These are phyloP conservation scores for Clarias platycephalus DNA, from an alignment of 2,797 vertebrate genomes.

Conservation along the genomic window DNA sequence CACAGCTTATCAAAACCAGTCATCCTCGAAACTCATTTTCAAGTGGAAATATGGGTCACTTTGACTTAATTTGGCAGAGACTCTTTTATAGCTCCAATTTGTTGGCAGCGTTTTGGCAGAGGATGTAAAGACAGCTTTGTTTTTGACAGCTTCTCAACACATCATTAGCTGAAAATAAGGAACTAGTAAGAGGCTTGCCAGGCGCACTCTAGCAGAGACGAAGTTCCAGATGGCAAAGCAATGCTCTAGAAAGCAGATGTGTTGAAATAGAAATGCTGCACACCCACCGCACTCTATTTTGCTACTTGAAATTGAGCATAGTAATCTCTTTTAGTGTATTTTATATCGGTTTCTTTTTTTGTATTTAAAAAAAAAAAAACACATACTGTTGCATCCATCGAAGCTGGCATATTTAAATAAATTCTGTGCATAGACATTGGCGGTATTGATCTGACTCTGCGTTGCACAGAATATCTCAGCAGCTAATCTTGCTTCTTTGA, in stretches of 20 bases:
- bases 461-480: constrained; percentile 27
- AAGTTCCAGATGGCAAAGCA: constrained; percentile 57
- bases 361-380: constrained; percentile 30
- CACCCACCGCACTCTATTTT: constrained; percentile 45
- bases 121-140: constrained; percentile 51
- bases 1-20: constrained; percentile 55
- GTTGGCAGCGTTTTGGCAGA: constrained; percentile 49
- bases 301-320: constrained; percentile 54
- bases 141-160: constrained; percentile 59
- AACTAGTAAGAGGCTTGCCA: constrained; percentile 56
- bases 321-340: constrained; percentile 42
- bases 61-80: constrained; percentile 54
- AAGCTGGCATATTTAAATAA: constrained; percentile 6
- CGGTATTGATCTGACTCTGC: constrained; percentile 35
- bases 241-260: constrained; percentile 59
- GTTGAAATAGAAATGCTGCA: constrained; percentile 50
- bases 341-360: constrained; percentile 18
- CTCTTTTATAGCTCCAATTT: constrained; percentile 52
- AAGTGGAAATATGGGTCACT: constrained; percentile 56
- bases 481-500: constrained; percentile 33
- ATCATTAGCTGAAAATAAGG: constrained; percentile 60
- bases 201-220: constrained; percentile 55
- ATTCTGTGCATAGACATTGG: constrained; percentile 1
- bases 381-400: constrained; percentile 40
- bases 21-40: constrained; percentile 56